phyloP scores from a whole-genome alignment of 2,888 invertebrate species.

The Sinopyrophorus schimmeli region DNA sequence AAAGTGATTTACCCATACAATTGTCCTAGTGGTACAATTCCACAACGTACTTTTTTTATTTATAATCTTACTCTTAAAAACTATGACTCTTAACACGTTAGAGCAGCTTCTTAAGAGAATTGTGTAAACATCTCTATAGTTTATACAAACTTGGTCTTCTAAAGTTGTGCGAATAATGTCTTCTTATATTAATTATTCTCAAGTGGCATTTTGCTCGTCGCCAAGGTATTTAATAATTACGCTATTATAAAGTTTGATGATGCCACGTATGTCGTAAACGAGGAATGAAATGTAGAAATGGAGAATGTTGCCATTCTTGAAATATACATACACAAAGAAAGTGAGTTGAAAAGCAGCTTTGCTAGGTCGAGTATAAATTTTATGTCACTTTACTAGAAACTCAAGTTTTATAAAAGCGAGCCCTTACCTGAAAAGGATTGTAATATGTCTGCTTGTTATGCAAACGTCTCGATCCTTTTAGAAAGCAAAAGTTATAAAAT shows the following conservation, averaged over 20 bases:
- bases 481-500: conserved; percentile 15
- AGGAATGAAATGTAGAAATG: conserved; percentile 15
- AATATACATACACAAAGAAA: conserved; percentile 14
- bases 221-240: conserved; percentile 20
- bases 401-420: no score
- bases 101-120: no score
- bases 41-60: no score
- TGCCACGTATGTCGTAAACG: conserved; percentile 17
- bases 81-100: no score
- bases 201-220: no score
- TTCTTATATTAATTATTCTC: no score
- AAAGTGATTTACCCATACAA: no score
- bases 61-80: no score
- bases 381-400: conserved; percentile 7
- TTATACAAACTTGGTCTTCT: no score
- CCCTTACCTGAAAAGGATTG: neutral
- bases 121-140: no score
- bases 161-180: no score
- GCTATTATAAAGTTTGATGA: conserved; percentile 19
- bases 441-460: conserved; percentile 20
- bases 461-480: conserved; percentile 8
- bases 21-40: no score
- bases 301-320: conserved; percentile 13
- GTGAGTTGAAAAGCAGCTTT: neutral
- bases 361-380: conserved; percentile 10